Conservation (phyloP, 2,113 vertebrate species). For the Atractosteus spatula region DNA sequence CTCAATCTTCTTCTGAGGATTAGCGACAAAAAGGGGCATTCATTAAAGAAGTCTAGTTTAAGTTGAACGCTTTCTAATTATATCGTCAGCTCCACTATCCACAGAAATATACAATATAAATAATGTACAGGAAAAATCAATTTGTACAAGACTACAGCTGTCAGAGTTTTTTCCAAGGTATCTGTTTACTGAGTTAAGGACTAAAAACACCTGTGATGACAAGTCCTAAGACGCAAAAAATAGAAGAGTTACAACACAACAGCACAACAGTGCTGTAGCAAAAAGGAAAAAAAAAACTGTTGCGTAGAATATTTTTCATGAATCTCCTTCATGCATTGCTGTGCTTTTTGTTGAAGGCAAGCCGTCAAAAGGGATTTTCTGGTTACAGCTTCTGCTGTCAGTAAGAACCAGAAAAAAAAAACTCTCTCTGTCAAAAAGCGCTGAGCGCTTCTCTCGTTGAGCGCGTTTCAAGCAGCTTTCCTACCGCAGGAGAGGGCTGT, state of each 20-base stretch:
- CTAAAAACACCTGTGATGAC: conserved; percentile 5
- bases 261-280: background rate
- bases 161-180: background rate
- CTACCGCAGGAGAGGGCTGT: conserved; percentile 57
- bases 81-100: too few species aligned
- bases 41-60: background rate
- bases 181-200: background rate
- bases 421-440: conserved; percentile 32
- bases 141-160: background rate
- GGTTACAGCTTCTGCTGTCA: conserved; percentile 33
- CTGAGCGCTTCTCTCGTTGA: conserved; percentile 52
- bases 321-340: conserved; percentile 38
- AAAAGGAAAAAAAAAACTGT: conserved; percentile 39
- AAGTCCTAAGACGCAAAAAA: background rate
- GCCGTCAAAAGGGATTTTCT: conserved; percentile 19
- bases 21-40: background rate
- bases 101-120: too few species aligned
- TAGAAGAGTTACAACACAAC: too few species aligned
- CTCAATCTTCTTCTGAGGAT: too few species aligned
- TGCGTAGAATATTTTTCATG: conserved; percentile 14
- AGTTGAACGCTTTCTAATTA: too few species aligned
- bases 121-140: background rate
- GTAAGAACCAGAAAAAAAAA: conserved; percentile 37
- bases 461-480: conserved; percentile 49
- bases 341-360: conserved; percentile 42